These are phyloP conservation scores for Dendrocincla tyrannina DNA, from an alignment of 2,797 vertebrate species.

Conservation along the genomic window DNA sequence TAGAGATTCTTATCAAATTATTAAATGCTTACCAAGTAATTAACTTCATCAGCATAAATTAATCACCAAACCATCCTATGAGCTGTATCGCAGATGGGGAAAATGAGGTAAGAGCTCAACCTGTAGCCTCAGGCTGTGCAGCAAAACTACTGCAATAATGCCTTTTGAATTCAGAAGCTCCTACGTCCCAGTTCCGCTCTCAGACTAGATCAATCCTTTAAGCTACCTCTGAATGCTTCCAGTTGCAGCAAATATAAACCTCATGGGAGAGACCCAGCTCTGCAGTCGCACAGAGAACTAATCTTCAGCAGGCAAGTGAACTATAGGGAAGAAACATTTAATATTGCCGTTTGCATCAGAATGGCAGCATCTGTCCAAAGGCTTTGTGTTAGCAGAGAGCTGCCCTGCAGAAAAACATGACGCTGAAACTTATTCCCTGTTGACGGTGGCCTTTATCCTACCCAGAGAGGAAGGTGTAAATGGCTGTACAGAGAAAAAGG, in stretches of 20 bases:
- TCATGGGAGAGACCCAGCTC: neutral
- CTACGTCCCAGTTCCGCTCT: neutral
- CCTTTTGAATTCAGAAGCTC: neutral
- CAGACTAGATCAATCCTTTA: neutral
- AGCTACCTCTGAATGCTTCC: neutral
- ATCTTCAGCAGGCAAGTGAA: neutral
- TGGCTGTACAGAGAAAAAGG: neutral
- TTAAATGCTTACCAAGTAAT: constrained; percentile 7
- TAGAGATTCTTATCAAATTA: neutral
- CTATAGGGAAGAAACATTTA: neutral
- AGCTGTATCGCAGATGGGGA: neutral
- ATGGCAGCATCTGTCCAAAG: neutral
- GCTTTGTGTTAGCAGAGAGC: neutral
- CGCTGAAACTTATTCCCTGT: neutral
- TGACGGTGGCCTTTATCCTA: neutral
- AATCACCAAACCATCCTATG: neutral
- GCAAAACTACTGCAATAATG: neutral
- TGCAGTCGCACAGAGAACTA: neutral
- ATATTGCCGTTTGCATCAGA: neutral
- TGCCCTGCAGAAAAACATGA: neutral
- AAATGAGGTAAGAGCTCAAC: constrained; percentile 2
- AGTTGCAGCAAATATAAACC: neutral
- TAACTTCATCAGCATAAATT: constrained; percentile 17
- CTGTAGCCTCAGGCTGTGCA: neutral
- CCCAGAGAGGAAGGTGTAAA: neutral